Conservation (phyloP, 2,797 vertebrate species). For the Semaprochilodus insignis region DNA sequence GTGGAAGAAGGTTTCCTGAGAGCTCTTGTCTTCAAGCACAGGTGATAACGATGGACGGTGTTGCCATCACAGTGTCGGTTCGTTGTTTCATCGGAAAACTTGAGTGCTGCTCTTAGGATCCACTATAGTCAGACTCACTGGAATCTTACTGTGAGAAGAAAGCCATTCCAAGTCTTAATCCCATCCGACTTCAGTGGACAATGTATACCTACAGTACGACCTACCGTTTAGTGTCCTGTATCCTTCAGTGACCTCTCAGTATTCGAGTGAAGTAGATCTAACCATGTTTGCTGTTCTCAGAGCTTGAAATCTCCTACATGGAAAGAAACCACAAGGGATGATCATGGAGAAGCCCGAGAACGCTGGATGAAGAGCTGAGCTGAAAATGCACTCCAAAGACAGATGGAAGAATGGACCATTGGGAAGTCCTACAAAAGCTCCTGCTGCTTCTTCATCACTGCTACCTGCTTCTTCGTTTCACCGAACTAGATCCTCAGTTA, state of each 20-base stretch:
- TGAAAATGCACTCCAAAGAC: conserved; percentile 47
- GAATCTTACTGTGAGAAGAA: conserved; percentile 56
- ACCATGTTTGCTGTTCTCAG: conserved; percentile 11
- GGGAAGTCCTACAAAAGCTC: conserved; percentile 15
- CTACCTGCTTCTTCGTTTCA: conserved; percentile 54
- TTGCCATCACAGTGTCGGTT: conserved; percentile 21
- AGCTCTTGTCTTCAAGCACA: conserved; percentile 44
- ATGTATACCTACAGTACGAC: conserved; percentile 24
- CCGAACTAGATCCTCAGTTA: conserved; percentile 52
- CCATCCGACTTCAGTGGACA: conserved; percentile 33
- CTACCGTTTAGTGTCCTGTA: conserved; percentile 39
- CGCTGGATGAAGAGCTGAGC: conserved; percentile 38
- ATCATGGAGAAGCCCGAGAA: conserved; percentile 49
- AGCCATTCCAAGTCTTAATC: conserved; percentile 49
- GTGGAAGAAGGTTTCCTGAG: conserved; percentile 25
- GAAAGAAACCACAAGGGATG: background rate
- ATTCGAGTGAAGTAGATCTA: conserved; percentile 36
- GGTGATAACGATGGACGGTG: conserved; percentile 28
- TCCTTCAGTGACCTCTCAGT: conserved; percentile 48
- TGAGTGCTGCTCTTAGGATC: conserved; percentile 39
- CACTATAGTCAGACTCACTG: conserved; percentile 43
- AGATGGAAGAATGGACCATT: conserved; percentile 19
- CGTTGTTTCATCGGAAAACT: conserved; percentile 33
- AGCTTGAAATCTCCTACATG: conserved; percentile 23
- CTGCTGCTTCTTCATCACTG: conserved; percentile 66